Evolutionary conservation across 2,888 invertebrate species (phyloP), one percentile per base, ranked within the genome.

Genomic region (Gasteruption jaculator): DNA sequence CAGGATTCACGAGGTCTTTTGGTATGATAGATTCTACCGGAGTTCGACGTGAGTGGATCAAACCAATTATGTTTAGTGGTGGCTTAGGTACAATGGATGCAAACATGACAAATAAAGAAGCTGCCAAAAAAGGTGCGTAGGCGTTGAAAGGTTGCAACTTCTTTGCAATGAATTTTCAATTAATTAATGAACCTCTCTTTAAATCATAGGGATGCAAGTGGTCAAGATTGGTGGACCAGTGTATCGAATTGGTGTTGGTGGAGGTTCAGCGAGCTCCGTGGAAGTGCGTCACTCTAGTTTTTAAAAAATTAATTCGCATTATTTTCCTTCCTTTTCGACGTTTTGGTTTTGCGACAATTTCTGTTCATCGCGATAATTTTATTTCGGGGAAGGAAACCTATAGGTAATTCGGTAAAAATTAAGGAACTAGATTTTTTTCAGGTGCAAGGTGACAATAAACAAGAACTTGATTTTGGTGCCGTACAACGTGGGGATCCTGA

Each of bases 11-110:
- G 0, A 81, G 95, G 39, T 88, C 94, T 0, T 97, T 91, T 67
- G 96, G 96, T 1, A 72, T 89, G 63, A 74, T 75, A 15, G 80
- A 86, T 57, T 74, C 75, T 1, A 73, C 75, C 19, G 78, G 79
- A 11, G 77, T 81, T 49, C 76, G 94, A 41, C 81, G 87, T 41
- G 97, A 99, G 71, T 99, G 90, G 76, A 86, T 97, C 8, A 99
- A 99, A 65, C 97, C 97, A 0, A 96, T 99, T 44, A 96, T 99
- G 96, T 97, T 99, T 65, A 95, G 93, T 61, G 97, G 89, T 32
- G 96, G 97, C 18, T 80, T 97, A 48, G 97, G 97, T 3, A 84
- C 84, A 38, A 87, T 97, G 80, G 89, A 92, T 47, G 82, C 85
- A 3, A 70, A 74, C 18, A 88, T 91, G 84, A 82, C 86, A 1